Base-by-base conservation (phyloP, 2,113 vertebrate genomes). In the Marcusenius ussheri region DNA sequence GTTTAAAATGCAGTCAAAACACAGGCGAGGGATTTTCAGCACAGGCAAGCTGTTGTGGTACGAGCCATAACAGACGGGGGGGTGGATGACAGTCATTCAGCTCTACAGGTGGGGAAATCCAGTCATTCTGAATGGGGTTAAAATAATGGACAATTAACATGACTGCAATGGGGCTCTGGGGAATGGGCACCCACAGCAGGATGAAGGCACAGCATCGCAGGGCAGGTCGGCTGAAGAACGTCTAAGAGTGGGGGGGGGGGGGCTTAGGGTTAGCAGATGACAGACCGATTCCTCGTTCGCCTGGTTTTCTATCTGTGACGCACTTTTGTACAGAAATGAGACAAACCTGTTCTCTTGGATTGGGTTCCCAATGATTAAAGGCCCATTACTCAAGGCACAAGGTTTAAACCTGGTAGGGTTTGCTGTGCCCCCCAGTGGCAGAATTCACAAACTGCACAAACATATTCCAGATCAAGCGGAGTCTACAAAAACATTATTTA, bases 381-480 rank as follows among this genome's bases (percentile, higher is more conserved):
- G 5, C 42, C 85, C 66, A 45, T 74, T 56, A 87, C 47, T 91
- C 8, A 42, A 53, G 88, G 89, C 91, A 87, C 8, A 77, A 47
- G 80, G 90, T 39, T 49, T 74, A 46, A 87, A 58, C 88, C 94
- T 56, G 92, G 94, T 94, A 93, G 93, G 94, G 93, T 94, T 51
- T 92, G 90, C 94, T 95, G 94, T 94, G 96, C 96, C 96, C 94
- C 95, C 96, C 93, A 96, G 95, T 95, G 96, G 95, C 66, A 87
- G 21, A 42, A 91, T 46, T n/a, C 3, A 6, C 83, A 53, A 91
- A 95, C 92, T 95, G 92, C 95, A 87, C 46, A 87, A 53, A 53
- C 39, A 35, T 50, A 19, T n/a, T 15, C 17, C 8, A 88, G 46
- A 47, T 56, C 13, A 80, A 83, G 58, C 62, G 49, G 19, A 45